Evolutionary conservation across 2,888 invertebrate species (phyloP).

Genomic region (Timandra comae): DNA sequence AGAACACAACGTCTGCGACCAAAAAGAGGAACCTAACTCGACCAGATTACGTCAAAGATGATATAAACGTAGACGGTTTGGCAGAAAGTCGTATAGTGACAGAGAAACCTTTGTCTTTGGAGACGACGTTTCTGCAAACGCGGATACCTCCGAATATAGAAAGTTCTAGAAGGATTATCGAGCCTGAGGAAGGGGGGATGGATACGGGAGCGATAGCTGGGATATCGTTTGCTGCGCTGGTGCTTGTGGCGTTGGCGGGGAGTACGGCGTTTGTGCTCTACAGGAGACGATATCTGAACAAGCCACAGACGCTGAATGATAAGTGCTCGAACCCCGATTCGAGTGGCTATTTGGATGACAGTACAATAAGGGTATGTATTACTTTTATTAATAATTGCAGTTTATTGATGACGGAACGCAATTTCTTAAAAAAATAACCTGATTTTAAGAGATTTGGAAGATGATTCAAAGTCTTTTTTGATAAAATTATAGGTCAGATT

Average conservation of each 20-base stretch:
- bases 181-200: constrained; percentile 53
- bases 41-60: constrained; percentile 54
- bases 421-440: too few species aligned
- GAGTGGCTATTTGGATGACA: constrained; percentile 91
- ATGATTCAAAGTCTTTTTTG: too few species aligned
- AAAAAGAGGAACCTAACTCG: constrained; percentile 54
- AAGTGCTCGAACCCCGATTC: constrained; percentile 91
- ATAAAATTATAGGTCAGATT: too few species aligned
- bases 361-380: constrained; percentile 85
- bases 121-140: constrained; percentile 62
- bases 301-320: constrained; percentile 88
- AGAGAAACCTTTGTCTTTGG: constrained; percentile 62
- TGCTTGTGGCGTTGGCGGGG: constrained; percentile 79
- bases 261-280: constrained; percentile 82
- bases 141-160: constrained; percentile 61
- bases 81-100: constrained; percentile 64
- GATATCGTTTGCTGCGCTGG: constrained; percentile 81
- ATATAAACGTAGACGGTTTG: constrained; percentile 37
- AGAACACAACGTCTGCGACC: constrained; percentile 44
- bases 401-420: too few species aligned
- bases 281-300: constrained; percentile 84
- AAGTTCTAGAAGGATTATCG: constrained; percentile 57
- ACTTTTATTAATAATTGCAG: background rate
- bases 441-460: too few species aligned
- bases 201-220: constrained; percentile 81